phyloP scores from a whole-genome alignment of 1,140 invertebrate genomes.

The Drosophila tsacasi region DNA sequence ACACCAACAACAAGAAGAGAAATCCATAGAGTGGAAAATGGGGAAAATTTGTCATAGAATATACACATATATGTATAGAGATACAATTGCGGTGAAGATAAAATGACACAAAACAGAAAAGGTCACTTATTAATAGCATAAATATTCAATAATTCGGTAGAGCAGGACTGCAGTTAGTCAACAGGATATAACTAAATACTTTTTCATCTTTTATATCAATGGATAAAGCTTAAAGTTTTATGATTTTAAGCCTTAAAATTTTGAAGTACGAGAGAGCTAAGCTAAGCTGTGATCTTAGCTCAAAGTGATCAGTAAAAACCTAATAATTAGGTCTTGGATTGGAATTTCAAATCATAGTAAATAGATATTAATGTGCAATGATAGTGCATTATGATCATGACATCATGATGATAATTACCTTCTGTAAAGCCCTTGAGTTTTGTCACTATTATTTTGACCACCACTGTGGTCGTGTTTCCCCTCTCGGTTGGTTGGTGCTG shows the following conservation, averaged over 20 bases:
- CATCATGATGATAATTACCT: too few relatives aligned
- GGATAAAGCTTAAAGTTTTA: too few relatives aligned
- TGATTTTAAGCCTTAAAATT: too few relatives aligned
- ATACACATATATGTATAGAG: not conserved
- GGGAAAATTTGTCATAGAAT: conserved; percentile 32
- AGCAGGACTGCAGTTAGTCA: not conserved
- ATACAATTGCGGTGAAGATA: not conserved
- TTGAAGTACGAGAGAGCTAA: too few relatives aligned
- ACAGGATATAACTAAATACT: not conserved
- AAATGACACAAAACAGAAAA: not conserved
- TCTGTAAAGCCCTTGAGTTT: too few relatives aligned
- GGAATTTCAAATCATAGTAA: not conserved
- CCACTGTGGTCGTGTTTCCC: not conserved
- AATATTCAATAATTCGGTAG: not conserved
- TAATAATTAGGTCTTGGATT: not conserved
- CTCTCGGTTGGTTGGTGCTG: not conserved
- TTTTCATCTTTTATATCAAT: not conserved
- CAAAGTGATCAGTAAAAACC: too few relatives aligned
- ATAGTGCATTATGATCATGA: not conserved
- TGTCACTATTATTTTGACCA: not conserved
- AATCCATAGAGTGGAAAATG: conserved; percentile 16
- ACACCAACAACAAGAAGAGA: conserved; percentile 2
- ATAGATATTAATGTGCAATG: not conserved
- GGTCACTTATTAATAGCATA: not conserved
- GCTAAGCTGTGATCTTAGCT: too few relatives aligned